A percentile compares a stretch with the other conserved stretches of the same genome.
These are phyloP conservation scores for Triops cancriformis DNA, from an alignment of 1,140 invertebrate genomes.

Conservation along the genomic window DNA sequence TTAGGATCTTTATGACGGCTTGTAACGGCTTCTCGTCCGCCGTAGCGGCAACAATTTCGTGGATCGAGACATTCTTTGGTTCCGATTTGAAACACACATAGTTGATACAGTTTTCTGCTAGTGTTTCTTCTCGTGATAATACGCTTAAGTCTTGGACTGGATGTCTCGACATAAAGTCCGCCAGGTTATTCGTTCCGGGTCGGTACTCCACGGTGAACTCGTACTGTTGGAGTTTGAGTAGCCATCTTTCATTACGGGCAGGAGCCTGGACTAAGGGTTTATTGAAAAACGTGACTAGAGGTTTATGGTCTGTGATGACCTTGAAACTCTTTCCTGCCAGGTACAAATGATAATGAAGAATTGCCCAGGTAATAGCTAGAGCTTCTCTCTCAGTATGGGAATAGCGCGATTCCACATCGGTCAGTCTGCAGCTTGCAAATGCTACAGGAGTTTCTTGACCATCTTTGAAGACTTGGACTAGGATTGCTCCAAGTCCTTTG, in stretches of 20 bases:
- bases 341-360: no score
- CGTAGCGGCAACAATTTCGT: background rate
- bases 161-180: conserved; percentile 32
- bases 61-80: conserved; percentile 3
- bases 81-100: background rate
- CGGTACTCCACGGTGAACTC: no score
- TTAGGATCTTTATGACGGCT: background rate
- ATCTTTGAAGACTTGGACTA: conserved; percentile 31
- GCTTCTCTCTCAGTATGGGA: no score
- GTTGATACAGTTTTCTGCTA: conserved; percentile 25
- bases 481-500: conserved; percentile 38
- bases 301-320: no score
- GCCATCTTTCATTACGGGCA: no score
- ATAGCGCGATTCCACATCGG: conserved; percentile 38
- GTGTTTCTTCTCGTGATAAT: conserved; percentile 27
- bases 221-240: no score
- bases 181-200: no score
- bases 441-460: conserved; percentile 33
- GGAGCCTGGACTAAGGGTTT: no score
- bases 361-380: no score
- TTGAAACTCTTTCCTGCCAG: no score
- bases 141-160: conserved; percentile 27
- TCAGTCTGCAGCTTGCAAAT: conserved; percentile 39
- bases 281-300: no score
- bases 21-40: conserved; percentile 13